phyloP scores from a whole-genome alignment of 2,113 vertebrate species.

The Nesogale talazaci region DNA sequence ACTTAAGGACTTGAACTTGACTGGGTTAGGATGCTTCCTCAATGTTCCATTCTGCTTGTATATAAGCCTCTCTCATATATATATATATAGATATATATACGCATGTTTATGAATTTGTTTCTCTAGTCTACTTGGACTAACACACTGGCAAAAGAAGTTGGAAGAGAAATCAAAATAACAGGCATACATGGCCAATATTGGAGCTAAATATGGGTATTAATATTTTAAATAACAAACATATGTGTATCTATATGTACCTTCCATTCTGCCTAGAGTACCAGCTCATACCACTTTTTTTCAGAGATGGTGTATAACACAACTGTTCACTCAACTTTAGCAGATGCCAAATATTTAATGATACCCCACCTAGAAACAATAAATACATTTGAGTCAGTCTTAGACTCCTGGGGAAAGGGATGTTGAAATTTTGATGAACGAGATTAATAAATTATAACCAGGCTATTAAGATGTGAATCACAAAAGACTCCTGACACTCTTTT shows the following conservation, averaged over 20 bases:
- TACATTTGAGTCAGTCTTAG: constrained; percentile 88
- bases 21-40: too few species aligned
- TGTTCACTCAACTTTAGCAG: constrained; percentile 85
- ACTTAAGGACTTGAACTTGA: too few species aligned
- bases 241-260: constrained; percentile 68
- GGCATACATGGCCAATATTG: not conserved
- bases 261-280: constrained; percentile 65
- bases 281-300: constrained; percentile 78
- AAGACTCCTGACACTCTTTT: constrained; percentile 87
- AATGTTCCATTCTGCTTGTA: too few species aligned
- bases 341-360: constrained; percentile 92
- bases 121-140: too few species aligned
- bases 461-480: constrained; percentile 90
- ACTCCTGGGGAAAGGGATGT: constrained; percentile 87
- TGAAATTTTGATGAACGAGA: constrained; percentile 90
- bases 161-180: not conserved
- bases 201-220: constrained; percentile 9
- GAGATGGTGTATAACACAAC: constrained; percentile 80
- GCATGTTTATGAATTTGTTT: too few species aligned
- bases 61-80: too few species aligned
- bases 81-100: too few species aligned
- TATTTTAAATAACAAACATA: constrained; percentile 68
- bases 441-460: constrained; percentile 91
- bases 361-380: constrained; percentile 90
- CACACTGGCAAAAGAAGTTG: not conserved